Evolutionary conservation across 2,797 vertebrate genomes (phyloP), one percentile per base, ranked within the genome.

Genomic region (Centroberyx gerrardi): DNA sequence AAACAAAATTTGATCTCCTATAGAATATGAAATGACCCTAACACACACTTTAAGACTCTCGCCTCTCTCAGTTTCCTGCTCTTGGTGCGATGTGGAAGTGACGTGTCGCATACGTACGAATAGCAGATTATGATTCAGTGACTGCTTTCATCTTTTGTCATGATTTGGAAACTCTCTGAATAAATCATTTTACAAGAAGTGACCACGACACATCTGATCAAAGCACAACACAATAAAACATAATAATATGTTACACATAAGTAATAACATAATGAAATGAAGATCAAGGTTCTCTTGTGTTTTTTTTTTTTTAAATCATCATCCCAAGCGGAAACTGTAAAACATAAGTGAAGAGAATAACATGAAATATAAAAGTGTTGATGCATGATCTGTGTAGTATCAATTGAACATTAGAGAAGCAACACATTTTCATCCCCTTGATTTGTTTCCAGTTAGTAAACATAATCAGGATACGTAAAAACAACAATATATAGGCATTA

Each of bases 401-500:
- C 55, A 58, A 54, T 68, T 84, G 67, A 68, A 87, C 74, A 70
- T 86, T 72, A 80, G 72, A 77, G 77, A 83, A 88, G 76, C 75
- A 65, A 84, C 64, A 77, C 3, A n/a, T 86, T 85, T 83, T 76
- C 67, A 80, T 74, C 76, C 80, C 76, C 72, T 77, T 72, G 44
- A 82, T 84, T 86, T 85, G 78, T 78, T 86, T 92, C 87, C 86
- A 87, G 91, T 95, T 93, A 93, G 87, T 93, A 84, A 92, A 92
- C 88, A 84, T 76, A 84, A 84, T 71, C 82, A 80, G 85, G 88
- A 87, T 80, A 89, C 72, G 68, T 83, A 83, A 87, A 89, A 93
- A 87, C 82, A 91, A 92, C 85, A 90, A 90, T 87, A 92, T 90
- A 93, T 89, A 90, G 80, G 91, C 93, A 94, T 93, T 90, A 93